Base-by-base conservation (phyloP, 2,888 invertebrate genomes). In the Drosophila percnosoma region DNA sequence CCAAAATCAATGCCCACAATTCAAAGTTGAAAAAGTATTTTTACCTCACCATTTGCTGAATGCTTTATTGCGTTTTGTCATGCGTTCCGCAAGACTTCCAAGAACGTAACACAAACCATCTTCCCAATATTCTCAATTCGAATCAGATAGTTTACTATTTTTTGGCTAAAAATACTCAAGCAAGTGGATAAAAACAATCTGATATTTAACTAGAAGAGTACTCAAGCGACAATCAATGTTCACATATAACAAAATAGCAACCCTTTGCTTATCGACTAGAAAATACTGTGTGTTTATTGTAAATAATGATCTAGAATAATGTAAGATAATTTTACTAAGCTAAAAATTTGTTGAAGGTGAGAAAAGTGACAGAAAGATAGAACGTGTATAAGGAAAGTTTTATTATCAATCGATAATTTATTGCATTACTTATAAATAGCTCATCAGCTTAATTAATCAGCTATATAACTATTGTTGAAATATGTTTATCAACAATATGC, bases 11-110 rank as follows among this genome's bases (percentile, higher is more conserved):
- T 68, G 60, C 52, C 29, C 49, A 65, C 68, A 73, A 57, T 77
- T 76, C 69, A 70, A 76, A 77, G 73, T 77, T 70, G 55, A 34
- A 48, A 60, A 59, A 63, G 58, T 58, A 53, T 63, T 71, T 53
- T 53, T 24, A 24, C 21, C 10, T n/a, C 33, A 34, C 62, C 57
- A 42, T 57, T 55, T 40, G 61, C 34, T 45, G 29, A 36, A 65
- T 36, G 68, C 53, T 63, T 68, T 74, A 69, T 61, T 24, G 61
- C 55, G 49, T 51, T 49, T 45, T 55, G 51, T 21, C 55, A 36
- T 53, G 36, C 34, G 48, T 49, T 60, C 21, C 31, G 11, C 13
- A 34, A 15, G 1, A 55, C 36, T 70, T 55, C 51, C 2, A 4
- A 18, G 55, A 62, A 71, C 34, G 38, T 55, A 51, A 33, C 42